These are phyloP conservation scores for Mastacembelus armatus DNA, from an alignment of 2,797 vertebrate genomes.

Conservation along the genomic window DNA sequence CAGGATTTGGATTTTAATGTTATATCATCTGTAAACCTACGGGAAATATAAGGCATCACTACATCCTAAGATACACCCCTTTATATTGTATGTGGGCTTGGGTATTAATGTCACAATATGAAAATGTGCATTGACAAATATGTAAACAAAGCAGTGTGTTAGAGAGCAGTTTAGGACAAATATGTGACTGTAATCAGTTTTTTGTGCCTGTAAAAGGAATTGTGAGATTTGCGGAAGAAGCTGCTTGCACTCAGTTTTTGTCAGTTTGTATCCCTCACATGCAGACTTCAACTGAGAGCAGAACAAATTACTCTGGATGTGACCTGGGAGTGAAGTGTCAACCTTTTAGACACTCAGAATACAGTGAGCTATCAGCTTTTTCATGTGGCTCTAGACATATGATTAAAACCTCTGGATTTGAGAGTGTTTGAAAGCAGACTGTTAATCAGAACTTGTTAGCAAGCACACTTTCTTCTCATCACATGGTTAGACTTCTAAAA, in stretches of 20 bases:
- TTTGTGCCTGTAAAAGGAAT: background rate
- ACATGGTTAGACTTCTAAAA: background rate
- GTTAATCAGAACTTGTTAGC: background rate
- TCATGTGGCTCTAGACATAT: background rate
- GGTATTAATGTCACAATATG: background rate
- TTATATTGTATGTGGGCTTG: background rate
- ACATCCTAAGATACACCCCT: too few species aligned
- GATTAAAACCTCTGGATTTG: background rate
- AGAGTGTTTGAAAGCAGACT: background rate
- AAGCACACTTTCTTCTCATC: background rate
- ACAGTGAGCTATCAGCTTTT: background rate
- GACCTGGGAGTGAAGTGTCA: conserved; percentile 10
- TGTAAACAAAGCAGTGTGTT: background rate
- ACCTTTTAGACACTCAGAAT: too few species aligned
- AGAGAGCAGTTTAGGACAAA: background rate
- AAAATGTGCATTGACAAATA: background rate
- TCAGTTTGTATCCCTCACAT: background rate
- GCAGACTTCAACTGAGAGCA: conserved; percentile 4
- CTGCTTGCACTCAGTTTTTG: background rate
- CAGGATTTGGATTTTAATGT: too few species aligned
- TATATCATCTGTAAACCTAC: too few species aligned
- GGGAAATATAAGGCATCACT: too few species aligned
- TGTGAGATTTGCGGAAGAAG: conserved; percentile 19
- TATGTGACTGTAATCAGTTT: background rate
- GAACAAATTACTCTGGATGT: conserved; percentile 1